Conservation (phyloP, 2,113 vertebrate species). For the Lasiurus borealis region DNA sequence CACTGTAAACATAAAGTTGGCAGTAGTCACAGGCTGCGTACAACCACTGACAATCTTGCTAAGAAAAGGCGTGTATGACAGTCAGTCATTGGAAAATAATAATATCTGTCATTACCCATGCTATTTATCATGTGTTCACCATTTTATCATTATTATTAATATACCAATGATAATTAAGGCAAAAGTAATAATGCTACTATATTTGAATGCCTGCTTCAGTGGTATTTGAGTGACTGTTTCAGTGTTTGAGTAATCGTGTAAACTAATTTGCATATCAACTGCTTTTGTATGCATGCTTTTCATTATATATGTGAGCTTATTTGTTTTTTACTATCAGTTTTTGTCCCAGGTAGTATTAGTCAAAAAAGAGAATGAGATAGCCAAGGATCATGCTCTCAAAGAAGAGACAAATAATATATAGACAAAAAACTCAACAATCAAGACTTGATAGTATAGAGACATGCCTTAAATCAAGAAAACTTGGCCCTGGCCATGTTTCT, state of each 20-base stretch:
- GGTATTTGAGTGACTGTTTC: background rate
- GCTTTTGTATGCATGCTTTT: background rate
- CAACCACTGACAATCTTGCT: slow-evolving; percentile 18
- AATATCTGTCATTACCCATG: background rate
- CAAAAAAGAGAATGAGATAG: background rate
- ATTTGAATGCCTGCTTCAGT: background rate
- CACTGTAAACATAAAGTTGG: slow-evolving; percentile 66
- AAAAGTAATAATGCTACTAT: background rate
- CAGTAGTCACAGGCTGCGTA: background rate
- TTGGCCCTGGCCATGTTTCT: no score
- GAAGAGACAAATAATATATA: background rate
- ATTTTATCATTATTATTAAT: slow-evolving; percentile 25
- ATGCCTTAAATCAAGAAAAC: background rate
- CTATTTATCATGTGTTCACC: background rate
- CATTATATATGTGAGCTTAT: background rate
- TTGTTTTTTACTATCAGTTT: background rate
- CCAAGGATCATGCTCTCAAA: background rate
- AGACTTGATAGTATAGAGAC: background rate
- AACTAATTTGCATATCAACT: background rate
- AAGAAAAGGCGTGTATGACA: background rate
- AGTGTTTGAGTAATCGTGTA: background rate
- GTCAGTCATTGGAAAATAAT: background rate
- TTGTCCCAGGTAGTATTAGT: background rate
- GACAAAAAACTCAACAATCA: background rate
- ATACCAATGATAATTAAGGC: slow-evolving; percentile 9